Conservation (phyloP, 2,888 invertebrate species). For the Mesoligia furuncula region DNA sequence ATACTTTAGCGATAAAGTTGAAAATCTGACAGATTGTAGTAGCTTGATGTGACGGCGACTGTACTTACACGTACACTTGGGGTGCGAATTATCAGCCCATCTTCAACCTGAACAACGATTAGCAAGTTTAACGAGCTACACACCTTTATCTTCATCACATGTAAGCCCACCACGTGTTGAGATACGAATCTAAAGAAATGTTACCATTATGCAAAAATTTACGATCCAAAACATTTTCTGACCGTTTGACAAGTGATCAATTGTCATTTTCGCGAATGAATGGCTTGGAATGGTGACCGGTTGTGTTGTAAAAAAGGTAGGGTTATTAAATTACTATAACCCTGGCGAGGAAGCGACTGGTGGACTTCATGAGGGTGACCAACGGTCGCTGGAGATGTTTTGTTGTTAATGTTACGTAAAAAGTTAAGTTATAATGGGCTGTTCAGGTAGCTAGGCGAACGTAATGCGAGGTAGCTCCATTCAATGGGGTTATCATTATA, state of each 20-base stretch:
- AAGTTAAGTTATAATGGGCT: constrained; percentile 44
- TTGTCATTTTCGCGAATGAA: constrained; percentile 85
- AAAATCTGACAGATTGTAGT: no score
- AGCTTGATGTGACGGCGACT: no score
- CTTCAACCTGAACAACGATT: constrained; percentile 84
- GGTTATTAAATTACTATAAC: constrained; percentile 89
- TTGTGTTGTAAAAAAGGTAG: constrained; percentile 64
- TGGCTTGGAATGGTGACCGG: constrained; percentile 76
- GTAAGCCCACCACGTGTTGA: constrained; percentile 81
- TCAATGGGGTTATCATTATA: constrained; percentile 38
- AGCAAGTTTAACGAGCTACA: constrained; percentile 86
- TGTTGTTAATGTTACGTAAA: constrained; percentile 54
- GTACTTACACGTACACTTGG: constrained; percentile 60
- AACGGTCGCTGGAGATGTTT: constrained; percentile 60
- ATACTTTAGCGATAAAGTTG: no score
- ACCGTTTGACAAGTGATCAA: constrained; percentile 86
- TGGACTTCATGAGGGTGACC: constrained; percentile 57
- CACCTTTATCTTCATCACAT: constrained; percentile 71
- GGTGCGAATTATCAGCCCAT: constrained; percentile 80
- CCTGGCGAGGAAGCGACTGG: constrained; percentile 71
- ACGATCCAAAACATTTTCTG: constrained; percentile 79
- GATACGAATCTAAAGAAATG: constrained; percentile 78
- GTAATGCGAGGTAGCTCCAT: constrained; percentile 28
- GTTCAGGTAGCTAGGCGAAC: constrained; percentile 30
- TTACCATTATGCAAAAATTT: constrained; percentile 70